phyloP scores from a whole-genome alignment of 1,140 invertebrate species.

The Rhysida immarginata region DNA sequence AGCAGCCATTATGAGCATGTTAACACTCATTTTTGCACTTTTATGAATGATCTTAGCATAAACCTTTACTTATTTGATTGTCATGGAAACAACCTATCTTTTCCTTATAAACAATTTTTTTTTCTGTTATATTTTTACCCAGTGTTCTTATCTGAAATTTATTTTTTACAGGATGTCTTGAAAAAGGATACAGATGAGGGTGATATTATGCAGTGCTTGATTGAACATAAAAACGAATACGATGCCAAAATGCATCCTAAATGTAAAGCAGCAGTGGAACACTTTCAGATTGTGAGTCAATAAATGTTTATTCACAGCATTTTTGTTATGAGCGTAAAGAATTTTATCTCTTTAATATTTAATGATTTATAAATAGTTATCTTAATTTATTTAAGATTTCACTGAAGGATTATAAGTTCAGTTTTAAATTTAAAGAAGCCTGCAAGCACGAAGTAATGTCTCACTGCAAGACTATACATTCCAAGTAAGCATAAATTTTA shows the following conservation, averaged over 20 bases:
- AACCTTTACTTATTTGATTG: no score
- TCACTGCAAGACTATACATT: slow-evolving; percentile 43
- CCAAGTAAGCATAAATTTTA: no score
- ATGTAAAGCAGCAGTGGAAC: slow-evolving; percentile 85
- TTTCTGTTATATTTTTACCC: no score
- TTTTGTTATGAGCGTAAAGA: neutral
- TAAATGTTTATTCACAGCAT: no score
- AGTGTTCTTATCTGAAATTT: no score
- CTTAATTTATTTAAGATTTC: slow-evolving; percentile 29
- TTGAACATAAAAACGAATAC: slow-evolving; percentile 77
- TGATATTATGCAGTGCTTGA: slow-evolving; percentile 83
- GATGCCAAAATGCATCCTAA: slow-evolving; percentile 47
- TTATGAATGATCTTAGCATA: no score
- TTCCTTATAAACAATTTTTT: no score
- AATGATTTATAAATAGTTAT: no score
- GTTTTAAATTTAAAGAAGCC: slow-evolving; percentile 85
- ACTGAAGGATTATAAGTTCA: slow-evolving; percentile 86
- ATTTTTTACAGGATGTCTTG: neutral
- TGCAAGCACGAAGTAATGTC: slow-evolving; percentile 68
- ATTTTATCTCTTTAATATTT: slow-evolving; percentile 10
- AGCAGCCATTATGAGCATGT: no score
- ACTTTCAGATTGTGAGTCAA: slow-evolving; percentile 44
- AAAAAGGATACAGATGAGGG: slow-evolving; percentile 33
- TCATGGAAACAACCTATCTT: no score
- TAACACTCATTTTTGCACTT: no score